A percentile compares a stretch with the other conserved stretches of the same genome.
These are phyloP conservation scores for Hemiprocne comata DNA, from an alignment of 2,113 vertebrate species.

Conservation along the genomic window DNA sequence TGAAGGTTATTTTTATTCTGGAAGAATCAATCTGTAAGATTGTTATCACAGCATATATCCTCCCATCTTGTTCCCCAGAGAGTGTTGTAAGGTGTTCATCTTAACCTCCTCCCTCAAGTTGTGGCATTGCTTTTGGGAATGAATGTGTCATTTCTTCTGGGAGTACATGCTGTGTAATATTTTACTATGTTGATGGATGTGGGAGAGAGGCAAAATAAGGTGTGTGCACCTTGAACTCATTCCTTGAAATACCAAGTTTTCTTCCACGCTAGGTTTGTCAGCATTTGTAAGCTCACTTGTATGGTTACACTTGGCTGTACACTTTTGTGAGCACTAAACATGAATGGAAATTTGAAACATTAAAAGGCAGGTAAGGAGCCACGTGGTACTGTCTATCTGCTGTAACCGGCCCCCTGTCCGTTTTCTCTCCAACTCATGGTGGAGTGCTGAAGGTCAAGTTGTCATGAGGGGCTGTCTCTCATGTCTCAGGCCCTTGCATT, in stretches of 20 bases:
- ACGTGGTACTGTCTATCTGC: neutral
- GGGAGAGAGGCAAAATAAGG: neutral
- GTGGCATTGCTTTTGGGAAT: neutral
- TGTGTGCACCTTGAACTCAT: neutral
- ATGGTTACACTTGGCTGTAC: neutral
- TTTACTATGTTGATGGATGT: neutral
- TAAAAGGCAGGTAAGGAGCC: neutral
- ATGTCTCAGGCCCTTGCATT: neutral
- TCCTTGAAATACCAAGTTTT: neutral
- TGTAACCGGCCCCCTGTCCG: neutral
- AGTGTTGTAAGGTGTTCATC: neutral
- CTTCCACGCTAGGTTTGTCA: neutral
- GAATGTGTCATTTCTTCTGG: neutral
- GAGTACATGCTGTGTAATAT: neutral
- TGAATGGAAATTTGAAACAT: neutral
- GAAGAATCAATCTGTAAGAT: neutral
- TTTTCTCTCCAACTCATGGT: neutral
- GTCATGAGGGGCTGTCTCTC: neutral
- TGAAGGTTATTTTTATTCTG: neutral
- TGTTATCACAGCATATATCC: fast-evolving
- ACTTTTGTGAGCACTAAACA: neutral
- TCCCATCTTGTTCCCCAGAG: neutral
- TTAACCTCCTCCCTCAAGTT: neutral
- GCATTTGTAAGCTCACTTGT: neutral
- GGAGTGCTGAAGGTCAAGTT: neutral